Evolutionary conservation across 2,888 invertebrate genomes (phyloP).

Genomic region (Ennomos fuscantarius): DNA sequence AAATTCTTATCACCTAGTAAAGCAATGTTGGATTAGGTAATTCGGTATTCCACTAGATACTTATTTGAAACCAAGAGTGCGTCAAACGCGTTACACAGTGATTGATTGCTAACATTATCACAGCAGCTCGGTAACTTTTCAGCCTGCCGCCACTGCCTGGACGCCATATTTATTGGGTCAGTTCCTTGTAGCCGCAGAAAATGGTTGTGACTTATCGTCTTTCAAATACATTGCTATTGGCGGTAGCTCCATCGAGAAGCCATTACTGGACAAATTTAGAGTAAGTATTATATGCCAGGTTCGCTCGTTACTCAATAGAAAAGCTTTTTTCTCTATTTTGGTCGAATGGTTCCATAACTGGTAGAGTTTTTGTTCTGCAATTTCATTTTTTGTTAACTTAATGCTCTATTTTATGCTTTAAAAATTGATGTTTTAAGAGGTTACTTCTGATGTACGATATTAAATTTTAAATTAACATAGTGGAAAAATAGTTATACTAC

Average conservation of each 20-base stretch:
- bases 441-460: no score
- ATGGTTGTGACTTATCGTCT: conserved; percentile 61
- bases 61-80: no score
- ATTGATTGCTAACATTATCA: conserved; percentile 16
- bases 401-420: no score
- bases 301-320: conserved; percentile 28
- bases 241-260: conserved; percentile 58
- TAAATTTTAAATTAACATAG: no score
- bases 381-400: not conserved
- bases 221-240: conserved; percentile 62
- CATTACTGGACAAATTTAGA: conserved; percentile 56
- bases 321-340: conserved; percentile 24
- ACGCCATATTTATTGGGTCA: conserved; percentile 60
- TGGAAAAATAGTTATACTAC: no score
- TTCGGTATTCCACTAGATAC: no score
- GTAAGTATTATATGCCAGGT: conserved; percentile 50
- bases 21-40: no score
- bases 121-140: conserved; percentile 44
- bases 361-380: not conserved
- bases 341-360: not conserved
- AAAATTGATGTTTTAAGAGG: no score
- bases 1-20: no score
- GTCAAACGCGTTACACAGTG: not conserved
- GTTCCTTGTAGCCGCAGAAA: conserved; percentile 58
- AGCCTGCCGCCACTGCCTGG: conserved; percentile 61